phyloP scores from a whole-genome alignment of 92 coral and sea anemone species.

The Isaurus tuberculatus region DNA sequence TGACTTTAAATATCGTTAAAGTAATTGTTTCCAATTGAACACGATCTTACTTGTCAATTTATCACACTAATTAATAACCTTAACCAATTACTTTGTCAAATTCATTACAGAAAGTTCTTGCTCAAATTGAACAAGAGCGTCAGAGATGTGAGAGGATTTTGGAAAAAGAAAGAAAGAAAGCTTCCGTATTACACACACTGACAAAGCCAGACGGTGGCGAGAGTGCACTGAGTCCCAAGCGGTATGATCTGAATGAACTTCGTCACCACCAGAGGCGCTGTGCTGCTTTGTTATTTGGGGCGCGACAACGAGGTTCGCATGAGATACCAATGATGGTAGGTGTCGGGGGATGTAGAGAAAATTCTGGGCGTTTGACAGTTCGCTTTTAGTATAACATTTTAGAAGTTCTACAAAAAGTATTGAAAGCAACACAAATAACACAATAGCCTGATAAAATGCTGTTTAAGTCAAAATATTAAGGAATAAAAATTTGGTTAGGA shows the following conservation, averaged over 20 bases:
- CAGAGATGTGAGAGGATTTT: slow-evolving; percentile 67
- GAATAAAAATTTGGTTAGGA: no score
- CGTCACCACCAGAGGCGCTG: slow-evolving; percentile 90
- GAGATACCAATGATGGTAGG: slow-evolving; percentile 80
- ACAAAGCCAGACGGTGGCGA: slow-evolving; percentile 8
- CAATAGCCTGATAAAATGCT: no score
- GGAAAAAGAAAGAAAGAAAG: slow-evolving; percentile 66
- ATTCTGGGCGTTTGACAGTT: no score
- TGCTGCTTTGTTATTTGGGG: slow-evolving; percentile 86
- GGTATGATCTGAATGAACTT: slow-evolving; percentile 78
- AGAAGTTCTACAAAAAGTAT: no score
- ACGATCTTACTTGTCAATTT: neutral
- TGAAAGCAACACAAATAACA: no score
- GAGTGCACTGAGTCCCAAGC: slow-evolving; percentile 40
- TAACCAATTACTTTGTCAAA: neutral
- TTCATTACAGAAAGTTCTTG: slow-evolving; percentile 73
- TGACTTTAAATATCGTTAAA: no score
- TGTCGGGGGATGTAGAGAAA: no score
- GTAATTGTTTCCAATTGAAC: no score
- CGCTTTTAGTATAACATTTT: no score
- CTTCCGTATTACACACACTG: slow-evolving; percentile 32
- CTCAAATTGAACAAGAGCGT: slow-evolving; percentile 70
- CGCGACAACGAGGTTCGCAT: slow-evolving; percentile 78
- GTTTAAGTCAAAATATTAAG: no score
- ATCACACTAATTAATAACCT: neutral